These are phyloP conservation scores for Vesta saturnalis DNA, from an alignment of 2,888 invertebrate genomes.

Conservation along the genomic window DNA sequence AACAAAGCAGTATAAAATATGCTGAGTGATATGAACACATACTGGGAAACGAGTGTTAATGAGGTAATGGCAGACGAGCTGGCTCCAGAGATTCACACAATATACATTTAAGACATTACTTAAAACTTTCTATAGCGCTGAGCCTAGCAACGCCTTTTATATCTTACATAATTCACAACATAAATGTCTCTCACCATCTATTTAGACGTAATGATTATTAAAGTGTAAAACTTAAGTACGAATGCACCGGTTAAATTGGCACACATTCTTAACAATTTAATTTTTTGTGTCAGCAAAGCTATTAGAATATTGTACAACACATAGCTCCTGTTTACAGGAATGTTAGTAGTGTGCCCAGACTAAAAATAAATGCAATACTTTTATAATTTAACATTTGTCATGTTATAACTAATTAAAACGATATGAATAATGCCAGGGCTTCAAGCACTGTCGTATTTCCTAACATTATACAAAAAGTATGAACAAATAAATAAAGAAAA, in stretches of 20 bases:
- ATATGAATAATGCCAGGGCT: constrained; percentile 28
- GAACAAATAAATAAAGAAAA: constrained; percentile 36
- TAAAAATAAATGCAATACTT: constrained; percentile 39
- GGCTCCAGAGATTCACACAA: constrained; percentile 55
- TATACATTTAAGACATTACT: constrained; percentile 52
- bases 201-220: constrained; percentile 37
- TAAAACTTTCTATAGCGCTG: constrained; percentile 37
- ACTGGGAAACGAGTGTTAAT: constrained; percentile 55
- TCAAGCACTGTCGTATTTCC: constrained; percentile 43
- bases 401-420: constrained; percentile 27
- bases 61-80: constrained; percentile 58
- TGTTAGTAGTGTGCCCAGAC: constrained; percentile 37
- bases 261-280: constrained; percentile 41
- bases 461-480: constrained; percentile 50
- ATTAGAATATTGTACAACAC: constrained; percentile 23
- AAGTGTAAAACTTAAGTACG: constrained; percentile 54
- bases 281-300: constrained; percentile 21
- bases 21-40: constrained; percentile 59
- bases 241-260: constrained; percentile 54
- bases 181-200: constrained; percentile 42
- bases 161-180: constrained; percentile 43
- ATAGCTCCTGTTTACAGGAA: constrained; percentile 40
- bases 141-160: constrained; percentile 36
- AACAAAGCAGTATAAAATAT: constrained; percentile 56
- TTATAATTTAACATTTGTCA: constrained; percentile 29